Conservation (phyloP, 1,140 invertebrate species). For the Drosophila aff. region DNA sequence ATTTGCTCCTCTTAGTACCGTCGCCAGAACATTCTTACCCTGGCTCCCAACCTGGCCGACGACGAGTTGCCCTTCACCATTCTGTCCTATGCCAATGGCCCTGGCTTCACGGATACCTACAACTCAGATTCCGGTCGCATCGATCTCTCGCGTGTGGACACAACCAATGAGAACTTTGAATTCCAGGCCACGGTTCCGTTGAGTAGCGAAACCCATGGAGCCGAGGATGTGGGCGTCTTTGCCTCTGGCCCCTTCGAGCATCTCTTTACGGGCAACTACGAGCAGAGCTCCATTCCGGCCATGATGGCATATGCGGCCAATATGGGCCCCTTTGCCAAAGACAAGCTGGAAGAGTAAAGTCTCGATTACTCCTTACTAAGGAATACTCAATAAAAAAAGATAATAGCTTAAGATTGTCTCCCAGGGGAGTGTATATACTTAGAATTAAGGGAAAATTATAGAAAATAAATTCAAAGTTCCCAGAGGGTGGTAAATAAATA, state of each 20-base stretch:
- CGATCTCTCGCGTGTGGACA: constrained; percentile 59
- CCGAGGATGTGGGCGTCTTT: constrained; percentile 89
- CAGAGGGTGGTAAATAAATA: not conserved
- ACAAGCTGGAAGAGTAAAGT: constrained; percentile 49
- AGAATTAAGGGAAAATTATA: not conserved
- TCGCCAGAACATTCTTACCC: constrained; percentile 88
- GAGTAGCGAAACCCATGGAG: constrained; percentile 88
- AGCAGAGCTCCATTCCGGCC: constrained; percentile 88
- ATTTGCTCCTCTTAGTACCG: constrained; percentile 68
- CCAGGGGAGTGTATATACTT: not conserved
- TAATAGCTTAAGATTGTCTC: constrained; percentile 5
- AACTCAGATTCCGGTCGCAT: constrained; percentile 41
- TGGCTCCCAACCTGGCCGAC: constrained; percentile 70
- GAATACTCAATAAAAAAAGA: constrained; percentile 37
- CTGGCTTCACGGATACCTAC: constrained; percentile 85
- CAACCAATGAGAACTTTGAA: constrained; percentile 63
- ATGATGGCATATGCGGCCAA: constrained; percentile 87
- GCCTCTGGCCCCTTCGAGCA: constrained; percentile 88
- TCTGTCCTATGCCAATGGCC: constrained; percentile 91
- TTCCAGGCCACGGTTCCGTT: constrained; percentile 86
- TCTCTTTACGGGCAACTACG: constrained; percentile 88
- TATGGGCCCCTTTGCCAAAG: constrained; percentile 79
- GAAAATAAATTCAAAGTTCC: not conserved
- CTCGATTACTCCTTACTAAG: constrained; percentile 1
- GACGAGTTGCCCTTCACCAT: constrained; percentile 89